phyloP scores from a whole-genome alignment of 2,888 invertebrate genomes.

The Spisula subtruncata region DNA sequence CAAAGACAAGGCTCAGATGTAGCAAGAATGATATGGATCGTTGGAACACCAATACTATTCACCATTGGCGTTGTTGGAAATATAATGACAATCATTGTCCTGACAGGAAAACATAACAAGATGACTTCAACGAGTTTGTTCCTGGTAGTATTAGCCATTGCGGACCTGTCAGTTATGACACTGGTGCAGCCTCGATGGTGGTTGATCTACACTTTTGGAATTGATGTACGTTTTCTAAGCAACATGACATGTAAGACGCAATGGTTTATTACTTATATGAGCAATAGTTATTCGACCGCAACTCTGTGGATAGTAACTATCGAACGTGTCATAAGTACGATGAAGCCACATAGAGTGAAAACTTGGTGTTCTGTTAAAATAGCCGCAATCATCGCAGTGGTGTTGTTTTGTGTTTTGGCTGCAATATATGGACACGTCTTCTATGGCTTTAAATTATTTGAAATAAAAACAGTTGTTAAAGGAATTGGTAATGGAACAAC shows the following conservation, averaged over 20 bases:
- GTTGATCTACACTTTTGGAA: conserved; percentile 44
- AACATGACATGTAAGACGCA: conserved; percentile 38
- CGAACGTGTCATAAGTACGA: conserved; percentile 34
- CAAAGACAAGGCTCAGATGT: conserved; percentile 18
- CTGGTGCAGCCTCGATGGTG: conserved; percentile 45
- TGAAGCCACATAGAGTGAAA: conserved; percentile 27
- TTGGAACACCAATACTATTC: conserved; percentile 40
- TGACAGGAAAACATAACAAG: not conserved
- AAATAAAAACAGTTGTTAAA: not conserved
- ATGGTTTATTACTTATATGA: conserved; percentile 33
- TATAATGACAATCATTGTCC: conserved; percentile 40
- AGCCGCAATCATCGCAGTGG: not conserved
- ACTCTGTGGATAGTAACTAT: conserved; percentile 16
- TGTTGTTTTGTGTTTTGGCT: not conserved
- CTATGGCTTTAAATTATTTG: not conserved
- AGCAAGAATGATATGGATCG: conserved; percentile 38
- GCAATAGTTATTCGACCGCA: not conserved
- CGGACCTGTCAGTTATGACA: conserved; percentile 31
- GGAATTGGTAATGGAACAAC: not conserved
- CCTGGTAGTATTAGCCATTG: conserved; percentile 21
- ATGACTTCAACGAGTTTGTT: conserved; percentile 40
- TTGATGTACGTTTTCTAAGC: conserved; percentile 22
- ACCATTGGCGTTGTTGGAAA: conserved; percentile 41
- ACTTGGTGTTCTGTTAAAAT: conserved; percentile 29
- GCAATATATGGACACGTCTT: conserved; percentile 1